Base-by-base conservation (phyloP, 2,113 vertebrate species). In the Leuciscus idus region DNA sequence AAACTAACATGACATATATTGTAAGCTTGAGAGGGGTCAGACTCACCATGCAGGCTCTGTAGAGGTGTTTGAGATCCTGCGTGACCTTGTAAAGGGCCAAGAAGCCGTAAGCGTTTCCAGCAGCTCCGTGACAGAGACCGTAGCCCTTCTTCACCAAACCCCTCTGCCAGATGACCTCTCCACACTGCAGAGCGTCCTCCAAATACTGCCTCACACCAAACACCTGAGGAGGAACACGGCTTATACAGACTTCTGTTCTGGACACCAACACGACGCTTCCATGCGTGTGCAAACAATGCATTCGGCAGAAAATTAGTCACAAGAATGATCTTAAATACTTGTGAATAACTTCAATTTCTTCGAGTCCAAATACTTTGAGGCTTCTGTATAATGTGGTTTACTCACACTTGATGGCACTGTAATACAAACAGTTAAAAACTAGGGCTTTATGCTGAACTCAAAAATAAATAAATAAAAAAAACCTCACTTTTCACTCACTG, bases 131-230 rank as follows among this genome's bases (percentile, higher is more conserved):
- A 90, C 98, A 99, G 64, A 99, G 92, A 5, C 98, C 97, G 0
- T 99, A 99, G 43, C 98, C 98, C 87, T 99, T 99, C 93, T 96
- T 97, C 89, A 99, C 92, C 81, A 99, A 55, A 4, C 98, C 98
- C 0, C 93, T 91, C 43, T 94, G 92, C 98, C 98, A 99, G 87
- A 97, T 95, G 89, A 98, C 94, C 43, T 99, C 98, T 0, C 96
- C 96, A 23, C 97, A 99, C 83, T 95, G 95, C 80, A 95, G 88
- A 13, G 98, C 97, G 0, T 96, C 95, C 0, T 55, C 89, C 84
- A 99, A 91, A 91, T 99, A 99, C 81, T 93, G 95, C 48, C 96
- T 93, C 0, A 94, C 94, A 9, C 93, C 95, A 77, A 98, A 99
- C 12, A 95, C 94, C 98, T 99, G 92, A 43, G 39, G 26, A n/a